Percentiles rank a stretch among this genome's conserved stretches.
Conservation (phyloP, 2,888 invertebrate genomes). For the Eristalis tenax region DNA sequence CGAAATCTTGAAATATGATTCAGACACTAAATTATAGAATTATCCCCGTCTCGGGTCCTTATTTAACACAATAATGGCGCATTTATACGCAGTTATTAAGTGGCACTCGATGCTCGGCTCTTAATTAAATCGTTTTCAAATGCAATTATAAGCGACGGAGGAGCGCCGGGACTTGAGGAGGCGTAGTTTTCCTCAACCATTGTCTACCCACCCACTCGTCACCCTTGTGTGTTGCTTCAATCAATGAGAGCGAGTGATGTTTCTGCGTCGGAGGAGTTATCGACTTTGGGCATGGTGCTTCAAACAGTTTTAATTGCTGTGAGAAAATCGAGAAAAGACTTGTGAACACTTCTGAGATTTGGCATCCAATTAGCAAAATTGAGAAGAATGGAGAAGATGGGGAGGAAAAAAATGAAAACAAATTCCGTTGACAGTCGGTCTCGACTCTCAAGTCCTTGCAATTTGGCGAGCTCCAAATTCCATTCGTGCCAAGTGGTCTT, state of each 20-base stretch:
- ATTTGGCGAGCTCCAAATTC: neutral
- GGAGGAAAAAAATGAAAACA: neutral
- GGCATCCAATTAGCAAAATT: constrained; percentile 48
- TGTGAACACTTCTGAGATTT: constrained; percentile 32
- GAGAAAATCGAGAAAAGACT: constrained; percentile 34
- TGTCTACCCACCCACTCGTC: constrained; percentile 23
- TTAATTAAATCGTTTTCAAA: constrained; percentile 63
- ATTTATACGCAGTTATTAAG: constrained; percentile 41
- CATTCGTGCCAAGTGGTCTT: neutral
- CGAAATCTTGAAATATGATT: constrained; percentile 21
- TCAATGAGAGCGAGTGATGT: constrained; percentile 34
- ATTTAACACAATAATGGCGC: constrained; percentile 30
- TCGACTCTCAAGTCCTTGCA: neutral
- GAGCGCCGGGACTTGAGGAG: constrained; percentile 17
- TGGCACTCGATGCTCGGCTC: constrained; percentile 52
- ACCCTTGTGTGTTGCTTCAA: constrained; percentile 51
- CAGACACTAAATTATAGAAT: constrained; percentile 36
- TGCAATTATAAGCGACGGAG: constrained; percentile 49
- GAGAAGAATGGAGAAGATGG: neutral
- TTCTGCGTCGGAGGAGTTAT: constrained; percentile 15
- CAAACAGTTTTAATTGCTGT: constrained; percentile 57
- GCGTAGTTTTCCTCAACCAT: constrained; percentile 29
- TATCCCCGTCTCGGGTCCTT: constrained; percentile 33
- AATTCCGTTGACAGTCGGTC: no score
- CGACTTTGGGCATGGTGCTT: constrained; percentile 16